Base-by-base conservation (phyloP, 2,888 invertebrate species). In the Cheilosia vulpina region DNA sequence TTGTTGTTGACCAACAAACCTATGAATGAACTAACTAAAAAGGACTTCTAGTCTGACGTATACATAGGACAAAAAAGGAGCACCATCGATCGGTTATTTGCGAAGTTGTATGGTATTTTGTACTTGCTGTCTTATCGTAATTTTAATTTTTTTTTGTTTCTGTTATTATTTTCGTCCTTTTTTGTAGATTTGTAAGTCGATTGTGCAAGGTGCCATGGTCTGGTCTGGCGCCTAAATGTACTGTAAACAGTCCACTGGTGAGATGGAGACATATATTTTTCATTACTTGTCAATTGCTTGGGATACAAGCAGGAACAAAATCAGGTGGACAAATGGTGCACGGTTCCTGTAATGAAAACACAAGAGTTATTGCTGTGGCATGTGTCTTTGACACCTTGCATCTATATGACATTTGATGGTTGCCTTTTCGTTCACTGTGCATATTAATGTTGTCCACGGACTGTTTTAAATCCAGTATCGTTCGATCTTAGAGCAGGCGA, bases 281-380 rank as follows among this genome's bases (percentile, higher is more conserved):
- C 15, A 55, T 41, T 41, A 43, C 15, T 47, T 52, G 31, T 19
- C 9, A 43, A 38, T 31, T 5, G 27, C 13, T 6, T 24, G 52
- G 4, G 4, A 63, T 9, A 41, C 3, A 55, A 72, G 57, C 52
- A 72, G 65, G 53, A 83, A 62, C 24, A 66, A n/a, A 73, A 55
- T 53, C 43, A 21, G 27, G 34, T 47, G 58, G 17, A 53, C 27
- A 38, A 47, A 45, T 15, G 17, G 1, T 38, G 24, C 55, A 58
- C 50, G 34, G 80, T 81, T 72, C 57, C 68, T 77, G 81, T 52
- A 63, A 77, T 85, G 81, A 81, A 85, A 24, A 85, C 57, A 38
- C 19, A 11, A 11, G 58, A 85, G 27, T 76, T 58, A 85, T 72
- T 76, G 47, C 60, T 15, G 38, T 72, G 76, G 72, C 79, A 60